Percentiles rank a stretch among this genome's conserved stretches.
Evolutionary conservation across 2,797 vertebrate species (phyloP).

Genomic region (Chaunax sp.): DNA sequence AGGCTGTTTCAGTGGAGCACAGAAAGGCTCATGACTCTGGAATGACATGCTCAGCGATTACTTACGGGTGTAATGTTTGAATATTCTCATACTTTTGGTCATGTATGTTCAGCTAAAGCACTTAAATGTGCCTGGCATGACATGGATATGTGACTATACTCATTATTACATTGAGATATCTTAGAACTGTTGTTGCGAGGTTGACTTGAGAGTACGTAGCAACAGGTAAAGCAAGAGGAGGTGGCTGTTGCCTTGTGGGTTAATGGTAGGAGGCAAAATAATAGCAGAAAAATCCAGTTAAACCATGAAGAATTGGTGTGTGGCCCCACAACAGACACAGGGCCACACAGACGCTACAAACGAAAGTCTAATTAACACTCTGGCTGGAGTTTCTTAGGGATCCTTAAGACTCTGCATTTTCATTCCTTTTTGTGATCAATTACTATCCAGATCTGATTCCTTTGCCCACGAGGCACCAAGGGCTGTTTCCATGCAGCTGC

Average conservation of each 20-base stretch:
- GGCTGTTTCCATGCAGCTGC: constrained; percentile 64
- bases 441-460: constrained; percentile 42
- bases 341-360: constrained; percentile 12
- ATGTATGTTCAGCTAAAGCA: background rate
- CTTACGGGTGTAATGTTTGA: background rate
- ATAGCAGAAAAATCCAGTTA: constrained; percentile 21
- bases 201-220: constrained; percentile 16
- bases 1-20: too few species aligned
- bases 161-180: constrained; percentile 7
- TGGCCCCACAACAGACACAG: constrained; percentile 1
- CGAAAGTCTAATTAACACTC: constrained; percentile 40
- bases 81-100: background rate
- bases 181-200: constrained; percentile 8
- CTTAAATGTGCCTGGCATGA: background rate
- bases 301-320: constrained; percentile 17
- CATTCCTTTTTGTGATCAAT: constrained; percentile 42
- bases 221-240: constrained; percentile 20
- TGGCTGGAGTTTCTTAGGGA: constrained; percentile 19
- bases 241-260: constrained; percentile 26
- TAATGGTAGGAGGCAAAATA: constrained; percentile 47
- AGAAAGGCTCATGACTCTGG: background rate
- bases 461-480: constrained; percentile 33
- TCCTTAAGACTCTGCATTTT: background rate
- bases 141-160: constrained; percentile 13
- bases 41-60: background rate